Conservation (phyloP, 2,888 invertebrate genomes). For the Diarsia brunnea region DNA sequence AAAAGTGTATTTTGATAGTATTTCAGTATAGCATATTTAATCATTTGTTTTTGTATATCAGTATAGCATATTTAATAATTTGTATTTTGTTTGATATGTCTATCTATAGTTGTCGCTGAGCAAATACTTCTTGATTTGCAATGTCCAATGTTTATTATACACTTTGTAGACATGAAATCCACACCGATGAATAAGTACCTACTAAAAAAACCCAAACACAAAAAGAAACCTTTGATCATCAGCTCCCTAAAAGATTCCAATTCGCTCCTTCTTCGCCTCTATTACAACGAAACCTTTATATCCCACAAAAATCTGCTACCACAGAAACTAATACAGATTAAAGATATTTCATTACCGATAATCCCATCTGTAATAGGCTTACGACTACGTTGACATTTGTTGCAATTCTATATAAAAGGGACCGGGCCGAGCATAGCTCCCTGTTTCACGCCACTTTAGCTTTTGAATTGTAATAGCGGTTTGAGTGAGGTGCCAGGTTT, state of each 20-base stretch:
- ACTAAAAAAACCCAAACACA: not conserved
- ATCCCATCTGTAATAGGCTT: conserved; percentile 88
- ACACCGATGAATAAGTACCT: no score
- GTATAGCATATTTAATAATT: not conserved
- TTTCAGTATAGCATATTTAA: not conserved
- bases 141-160: not conserved
- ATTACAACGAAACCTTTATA: conserved; percentile 37
- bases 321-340: conserved; percentile 86
- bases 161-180: not conserved
- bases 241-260: conserved; percentile 17
- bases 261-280: conserved; percentile 28
- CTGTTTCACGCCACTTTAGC: conserved; percentile 67
- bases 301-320: conserved; percentile 65
- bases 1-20: not conserved
- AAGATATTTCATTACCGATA: conserved; percentile 90
- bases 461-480: conserved; percentile 56
- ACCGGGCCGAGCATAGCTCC: conserved; percentile 62
- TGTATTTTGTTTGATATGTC: not conserved
- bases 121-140: not conserved
- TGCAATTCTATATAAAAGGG: conserved; percentile 73
- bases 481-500: conserved; percentile 37
- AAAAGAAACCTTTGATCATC: conserved; percentile 15
- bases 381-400: conserved; percentile 87
- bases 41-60: no score
- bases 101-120: not conserved